Evolutionary conservation across 2,888 invertebrate genomes (phyloP).

Genomic region (Apotomis turbidana): DNA sequence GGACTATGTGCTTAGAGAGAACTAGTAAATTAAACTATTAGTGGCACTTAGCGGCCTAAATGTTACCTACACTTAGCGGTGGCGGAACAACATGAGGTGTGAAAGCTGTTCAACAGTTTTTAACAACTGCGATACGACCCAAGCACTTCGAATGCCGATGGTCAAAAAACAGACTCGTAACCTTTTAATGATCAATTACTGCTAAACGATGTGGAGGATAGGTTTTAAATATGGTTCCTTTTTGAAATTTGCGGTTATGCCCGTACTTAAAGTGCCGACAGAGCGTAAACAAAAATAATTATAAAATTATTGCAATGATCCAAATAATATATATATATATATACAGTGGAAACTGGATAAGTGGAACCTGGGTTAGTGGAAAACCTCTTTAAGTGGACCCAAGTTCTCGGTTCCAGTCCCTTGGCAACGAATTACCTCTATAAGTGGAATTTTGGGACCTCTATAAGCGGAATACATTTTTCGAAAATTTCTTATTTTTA

Average conservation of each 20-base stretch:
- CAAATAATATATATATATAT: too few species aligned
- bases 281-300: background rate
- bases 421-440: too few species aligned
- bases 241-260: background rate
- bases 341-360: too few species aligned
- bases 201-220: too few species aligned
- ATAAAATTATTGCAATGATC: too few species aligned
- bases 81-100: constrained; percentile 41
- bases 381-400: too few species aligned
- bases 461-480: too few species aligned
- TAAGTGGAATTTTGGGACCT: too few species aligned
- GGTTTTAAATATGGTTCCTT: background rate
- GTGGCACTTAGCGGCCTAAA: constrained; percentile 41
- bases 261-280: background rate
- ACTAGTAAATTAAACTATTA: constrained; percentile 40
- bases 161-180: background rate
- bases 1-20: constrained; percentile 23
- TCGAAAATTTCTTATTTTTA: too few species aligned
- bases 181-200: too few species aligned
- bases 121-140: constrained; percentile 11
- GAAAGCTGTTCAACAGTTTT: constrained; percentile 45
- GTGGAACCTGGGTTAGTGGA: too few species aligned
- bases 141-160: background rate
- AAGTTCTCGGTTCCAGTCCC: too few species aligned
- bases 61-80: constrained; percentile 44